These are phyloP conservation scores for Probaryconus sp. DNA, from an alignment of 1,140 invertebrate genomes.

Conservation along the genomic window DNA sequence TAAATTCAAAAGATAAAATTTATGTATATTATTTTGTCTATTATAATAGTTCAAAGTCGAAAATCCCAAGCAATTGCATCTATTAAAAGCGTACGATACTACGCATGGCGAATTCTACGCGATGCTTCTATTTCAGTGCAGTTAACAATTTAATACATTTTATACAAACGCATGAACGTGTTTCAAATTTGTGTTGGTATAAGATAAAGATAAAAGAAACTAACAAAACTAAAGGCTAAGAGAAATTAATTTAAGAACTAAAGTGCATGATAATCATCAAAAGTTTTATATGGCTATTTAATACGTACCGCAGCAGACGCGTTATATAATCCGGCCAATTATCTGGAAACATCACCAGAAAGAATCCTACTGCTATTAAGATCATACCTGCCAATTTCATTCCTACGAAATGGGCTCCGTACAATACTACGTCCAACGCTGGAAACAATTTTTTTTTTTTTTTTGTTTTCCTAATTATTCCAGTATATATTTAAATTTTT, in stretches of 20 bases:
- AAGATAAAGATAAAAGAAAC: conserved; percentile 39
- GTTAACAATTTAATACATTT: conserved; percentile 62
- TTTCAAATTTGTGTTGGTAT: conserved; percentile 31
- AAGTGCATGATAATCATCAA: conserved; percentile 69
- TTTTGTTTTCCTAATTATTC: no score
- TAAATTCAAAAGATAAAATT: neutral
- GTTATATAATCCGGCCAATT: conserved; percentile 97
- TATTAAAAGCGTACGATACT: conserved; percentile 55
- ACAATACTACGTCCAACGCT: conserved; percentile 92
- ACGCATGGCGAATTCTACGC: conserved; percentile 62
- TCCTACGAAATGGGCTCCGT: conserved; percentile 90
- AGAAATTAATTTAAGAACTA: conserved; percentile 65
- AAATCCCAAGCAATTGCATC: conserved; percentile 52
- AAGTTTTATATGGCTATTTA: conserved; percentile 46
- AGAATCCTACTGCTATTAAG: conserved; percentile 93
- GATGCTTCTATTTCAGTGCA: conserved; percentile 69
- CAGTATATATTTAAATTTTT: no score
- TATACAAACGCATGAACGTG: conserved; percentile 43
- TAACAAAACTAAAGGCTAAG: conserved; percentile 69
- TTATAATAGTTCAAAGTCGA: conserved; percentile 20
- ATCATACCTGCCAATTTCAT: conserved; percentile 97
- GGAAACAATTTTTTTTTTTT: no score
- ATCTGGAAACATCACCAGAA: conserved; percentile 95
- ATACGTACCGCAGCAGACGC: conserved; percentile 87
- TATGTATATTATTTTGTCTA: neutral